Conservation (phyloP, 2,797 vertebrate genomes). For the Spheniscus humboldti region DNA sequence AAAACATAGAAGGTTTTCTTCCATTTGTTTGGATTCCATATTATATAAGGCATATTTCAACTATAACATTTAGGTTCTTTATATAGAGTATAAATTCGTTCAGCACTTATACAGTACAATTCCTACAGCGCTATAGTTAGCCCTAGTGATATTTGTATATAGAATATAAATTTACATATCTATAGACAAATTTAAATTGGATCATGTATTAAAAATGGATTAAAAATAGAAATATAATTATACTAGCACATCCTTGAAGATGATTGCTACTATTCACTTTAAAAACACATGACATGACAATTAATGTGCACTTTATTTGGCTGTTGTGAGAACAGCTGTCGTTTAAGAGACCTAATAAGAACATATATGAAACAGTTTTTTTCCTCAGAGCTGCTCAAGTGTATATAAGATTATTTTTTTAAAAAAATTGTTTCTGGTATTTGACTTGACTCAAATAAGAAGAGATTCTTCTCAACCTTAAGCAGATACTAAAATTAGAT, state of each 20-base stretch:
- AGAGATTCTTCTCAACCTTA: background rate
- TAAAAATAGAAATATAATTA: conserved; percentile 48
- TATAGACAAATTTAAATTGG: conserved; percentile 7
- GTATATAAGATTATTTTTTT: background rate
- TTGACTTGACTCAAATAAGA: background rate
- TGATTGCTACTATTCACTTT: conserved; percentile 17
- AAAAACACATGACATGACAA: conserved; percentile 3
- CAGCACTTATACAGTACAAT: background rate
- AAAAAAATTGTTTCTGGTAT: background rate
- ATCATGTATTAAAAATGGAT: background rate
- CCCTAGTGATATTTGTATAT: background rate
- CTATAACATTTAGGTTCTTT: background rate
- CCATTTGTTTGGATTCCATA: background rate
- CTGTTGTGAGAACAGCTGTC: conserved; percentile 11
- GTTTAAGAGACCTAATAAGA: background rate
- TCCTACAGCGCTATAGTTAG: background rate
- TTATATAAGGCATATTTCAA: background rate
- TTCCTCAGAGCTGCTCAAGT: background rate
- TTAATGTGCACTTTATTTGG: conserved; percentile 5
- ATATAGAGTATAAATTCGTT: background rate
- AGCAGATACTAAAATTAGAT: background rate
- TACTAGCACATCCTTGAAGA: background rate
- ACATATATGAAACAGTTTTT: background rate
- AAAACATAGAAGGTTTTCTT: background rate
- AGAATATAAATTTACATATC: background rate